Base-by-base conservation (phyloP, 2,797 vertebrate species). In the Catharus ustulatus region DNA sequence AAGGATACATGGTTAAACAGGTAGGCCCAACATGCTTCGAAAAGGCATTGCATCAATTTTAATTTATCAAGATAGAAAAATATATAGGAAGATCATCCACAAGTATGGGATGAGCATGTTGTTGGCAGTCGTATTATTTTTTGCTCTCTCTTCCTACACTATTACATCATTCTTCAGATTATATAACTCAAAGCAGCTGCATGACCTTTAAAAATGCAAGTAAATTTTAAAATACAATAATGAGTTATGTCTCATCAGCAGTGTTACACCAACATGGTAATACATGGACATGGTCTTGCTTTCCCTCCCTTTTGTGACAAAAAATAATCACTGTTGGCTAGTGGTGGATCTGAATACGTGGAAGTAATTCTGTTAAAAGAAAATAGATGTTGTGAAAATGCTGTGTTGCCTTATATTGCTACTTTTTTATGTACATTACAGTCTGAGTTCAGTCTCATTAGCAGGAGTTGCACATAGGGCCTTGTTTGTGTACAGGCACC, bases 201-300 rank as follows among this genome's bases (percentile, higher is more conserved):
- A 34, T 73, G 81, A 83, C 79, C 68, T 85, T 96, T 90, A 49
- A 90, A 92, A 93, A 80, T 68, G 66, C n/a, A 67, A 81, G 68
- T 82, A 27, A 66, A 83, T 90, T 94, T 91, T 15, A 82, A 81
- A 81, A 61, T 40, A 67, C 24, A 64, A 15, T 76, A 63, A 58
- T 54, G 57, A 38, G 30, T 73, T 73, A 15, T 49, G 48, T 62
- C 64, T 95, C 54, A 64, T 80, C 38, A 42, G 21, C 45, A 79
- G 48, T 36, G 5, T 93, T 81, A 59, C 4, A 1, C 46, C n/a
- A 51, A 14, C 21, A 10, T 36, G 59, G 42, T 74, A 62, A 26
- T 63, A 45, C 2, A 16, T 46, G 3, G 4, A 52, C 10, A n/a
- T 4, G n/a, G 30, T 59, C 40, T 77, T 29, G 10, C 54, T 77